A percentile compares a stretch with the other conserved stretches of the same genome.
These are phyloP conservation scores for Synergus umbraculus DNA, from an alignment of 2,888 invertebrate species.

Conservation along the genomic window DNA sequence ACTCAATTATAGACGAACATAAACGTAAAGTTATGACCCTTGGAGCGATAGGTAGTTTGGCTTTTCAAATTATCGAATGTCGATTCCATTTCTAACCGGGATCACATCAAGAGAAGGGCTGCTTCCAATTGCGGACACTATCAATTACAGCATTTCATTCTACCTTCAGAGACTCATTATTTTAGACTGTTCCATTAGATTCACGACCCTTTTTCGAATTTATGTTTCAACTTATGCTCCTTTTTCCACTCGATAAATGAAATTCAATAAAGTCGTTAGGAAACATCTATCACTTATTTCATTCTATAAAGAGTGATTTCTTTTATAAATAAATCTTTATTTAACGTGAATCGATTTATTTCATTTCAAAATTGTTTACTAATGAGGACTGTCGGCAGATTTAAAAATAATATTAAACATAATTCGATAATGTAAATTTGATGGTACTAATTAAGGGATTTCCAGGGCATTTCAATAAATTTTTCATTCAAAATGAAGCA, in stretches of 20 bases:
- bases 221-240: neutral
- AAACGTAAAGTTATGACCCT: conserved; percentile 19
- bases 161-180: conserved; percentile 24
- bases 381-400: neutral
- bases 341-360: neutral
- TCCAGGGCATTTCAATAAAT: neutral
- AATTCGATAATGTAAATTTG: neutral
- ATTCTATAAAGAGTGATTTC: neutral
- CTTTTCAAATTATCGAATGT: conserved; percentile 38
- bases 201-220: conserved; percentile 17
- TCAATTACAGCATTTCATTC: conserved; percentile 33
- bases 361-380: neutral
- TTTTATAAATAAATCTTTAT: neutral
- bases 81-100: conserved; percentile 31
- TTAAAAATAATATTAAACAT: neutral
- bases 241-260: neutral
- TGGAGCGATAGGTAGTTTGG: conserved; percentile 16
- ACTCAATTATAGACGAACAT: neutral
- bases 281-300: neutral
- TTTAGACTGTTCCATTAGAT: conserved; percentile 22
- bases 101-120: conserved; percentile 13
- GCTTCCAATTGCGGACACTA: conserved; percentile 31
- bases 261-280: conserved; percentile 18
- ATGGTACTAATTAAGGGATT: neutral
- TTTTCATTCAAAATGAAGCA: neutral